Conservation (phyloP, 1,140 invertebrate species). For the Centruroides sculpturatus region DNA sequence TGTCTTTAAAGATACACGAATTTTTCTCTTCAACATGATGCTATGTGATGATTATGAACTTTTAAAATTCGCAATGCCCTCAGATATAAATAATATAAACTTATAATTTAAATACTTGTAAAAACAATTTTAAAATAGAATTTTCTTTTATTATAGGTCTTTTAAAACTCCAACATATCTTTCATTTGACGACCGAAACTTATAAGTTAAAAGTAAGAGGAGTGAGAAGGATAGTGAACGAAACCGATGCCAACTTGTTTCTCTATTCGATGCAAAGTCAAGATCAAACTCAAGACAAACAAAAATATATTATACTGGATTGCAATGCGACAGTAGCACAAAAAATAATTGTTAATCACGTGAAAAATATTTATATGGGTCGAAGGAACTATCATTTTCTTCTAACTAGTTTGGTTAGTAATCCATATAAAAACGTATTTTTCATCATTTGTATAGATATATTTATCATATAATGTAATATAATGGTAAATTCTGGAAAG, state of each 20-base stretch:
- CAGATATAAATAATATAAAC: too few species aligned
- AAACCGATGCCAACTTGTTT: slow-evolving; percentile 30
- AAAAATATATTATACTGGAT: slow-evolving; percentile 76
- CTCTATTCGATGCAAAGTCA: slow-evolving; percentile 24
- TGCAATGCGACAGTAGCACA: slow-evolving; percentile 71
- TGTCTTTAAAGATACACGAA: too few species aligned
- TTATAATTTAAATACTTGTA: too few species aligned
- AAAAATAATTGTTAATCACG: slow-evolving; percentile 69
- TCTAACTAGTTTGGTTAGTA: slow-evolving; percentile 68
- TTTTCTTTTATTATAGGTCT: slow-evolving; percentile 43
- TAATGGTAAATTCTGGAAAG: too few species aligned
- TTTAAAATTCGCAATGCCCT: too few species aligned
- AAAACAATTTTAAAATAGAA: too few species aligned
- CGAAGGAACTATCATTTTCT: slow-evolving; percentile 82
- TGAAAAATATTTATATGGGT: slow-evolving; percentile 64
- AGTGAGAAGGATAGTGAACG: slow-evolving; percentile 28
- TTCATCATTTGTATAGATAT: too few species aligned
- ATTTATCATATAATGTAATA: too few species aligned
- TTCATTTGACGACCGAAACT: slow-evolving; percentile 51
- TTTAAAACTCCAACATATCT: slow-evolving; percentile 73
- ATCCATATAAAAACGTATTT: too few species aligned
- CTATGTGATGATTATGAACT: too few species aligned
- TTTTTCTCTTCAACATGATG: too few species aligned
- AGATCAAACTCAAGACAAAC: slow-evolving; percentile 29
- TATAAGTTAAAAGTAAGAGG: slow-evolving; percentile 63